Base-by-base conservation (phyloP, 2,797 vertebrate species). In the Petrocephalus schoutedeni region DNA sequence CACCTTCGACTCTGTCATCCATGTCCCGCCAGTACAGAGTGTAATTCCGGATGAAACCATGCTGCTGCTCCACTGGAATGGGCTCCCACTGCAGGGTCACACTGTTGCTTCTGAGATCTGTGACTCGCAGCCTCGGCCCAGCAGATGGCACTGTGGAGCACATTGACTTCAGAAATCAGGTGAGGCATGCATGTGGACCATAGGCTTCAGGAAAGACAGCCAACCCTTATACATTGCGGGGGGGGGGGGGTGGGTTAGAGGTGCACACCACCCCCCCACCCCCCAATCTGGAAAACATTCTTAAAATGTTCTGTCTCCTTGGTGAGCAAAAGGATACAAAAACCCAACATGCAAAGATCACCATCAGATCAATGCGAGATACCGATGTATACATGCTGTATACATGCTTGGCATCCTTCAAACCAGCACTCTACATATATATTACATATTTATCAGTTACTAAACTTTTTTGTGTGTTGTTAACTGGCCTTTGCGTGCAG, bases 41-140 rank as follows among this genome's bases (percentile, higher is more conserved):
- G 92, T 95, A 96, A 90, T 89, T 91, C 10, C 56, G 88, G 89
- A 96, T 89, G 87, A 94, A 94, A 3, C 95, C 96, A 0, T 19
- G 92, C 16, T 88, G 91, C 85, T 91, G 89, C 89, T 95, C 94
- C 88, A 95, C 88, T 8, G 95, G 93, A 9, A 94, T 71, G 0
- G 90, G 89, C 56, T 86, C 90, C 96, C 96, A 96, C 19, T 53
- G 88, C 21, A 96, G 91, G 80, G 77, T 51, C 61, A 95, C 88
- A 0, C 45, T 45, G n/a, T 83, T 71, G 3, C 90, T 88, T 0
- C 86, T 61, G 2, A 90, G 89, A 23, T 89, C 64, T 28, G 90
- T 59, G 86, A 94, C 91, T 2, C 19, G 53, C 87, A 95, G 85
- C 0, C 8, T 6, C 8, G 95, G 95, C 23, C 95, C 95, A 91